Conservation (phyloP, 1,140 invertebrate genomes). For the Idris sp. region DNA sequence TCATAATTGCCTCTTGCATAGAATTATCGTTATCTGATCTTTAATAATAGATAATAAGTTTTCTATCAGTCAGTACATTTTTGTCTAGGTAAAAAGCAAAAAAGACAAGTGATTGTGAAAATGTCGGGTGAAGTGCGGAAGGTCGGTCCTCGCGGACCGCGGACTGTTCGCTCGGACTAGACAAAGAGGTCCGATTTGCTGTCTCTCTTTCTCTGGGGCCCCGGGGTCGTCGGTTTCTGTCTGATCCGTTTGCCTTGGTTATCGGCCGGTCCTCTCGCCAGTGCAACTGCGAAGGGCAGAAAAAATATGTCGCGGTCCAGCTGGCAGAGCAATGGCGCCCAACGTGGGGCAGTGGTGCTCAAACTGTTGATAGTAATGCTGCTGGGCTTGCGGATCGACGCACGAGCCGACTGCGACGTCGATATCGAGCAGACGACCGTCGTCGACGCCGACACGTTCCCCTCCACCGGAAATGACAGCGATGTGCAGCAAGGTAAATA, state of each 20-base stretch:
- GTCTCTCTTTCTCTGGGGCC: background rate
- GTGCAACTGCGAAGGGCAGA: constrained; percentile 40
- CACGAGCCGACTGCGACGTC: constrained; percentile 43
- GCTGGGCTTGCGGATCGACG: constrained; percentile 32
- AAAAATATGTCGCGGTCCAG: constrained; percentile 70
- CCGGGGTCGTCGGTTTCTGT: constrained; percentile 2
- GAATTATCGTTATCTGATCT: no score
- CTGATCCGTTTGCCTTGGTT: background rate
- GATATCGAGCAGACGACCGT: constrained; percentile 60
- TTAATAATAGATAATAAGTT: no score
- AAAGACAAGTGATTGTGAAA: no score
- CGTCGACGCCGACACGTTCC: constrained; percentile 54
- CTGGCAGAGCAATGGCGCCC: constrained; percentile 65
- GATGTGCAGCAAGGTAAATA: constrained; percentile 68
- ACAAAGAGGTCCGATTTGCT: no score
- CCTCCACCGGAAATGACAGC: constrained; percentile 66
- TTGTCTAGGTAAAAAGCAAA: no score
- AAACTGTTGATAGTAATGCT: constrained; percentile 60
- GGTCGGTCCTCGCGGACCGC: constrained; percentile 24
- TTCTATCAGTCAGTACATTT: no score
- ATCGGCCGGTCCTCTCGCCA: constrained; percentile 19
- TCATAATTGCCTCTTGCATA: no score
- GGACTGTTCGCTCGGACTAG: no score
- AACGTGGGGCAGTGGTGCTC: constrained; percentile 64
- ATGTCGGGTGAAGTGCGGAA: no score